Evolutionary conservation across 2,113 vertebrate genomes (phyloP).

Genomic region (Piaya cayana): DNA sequence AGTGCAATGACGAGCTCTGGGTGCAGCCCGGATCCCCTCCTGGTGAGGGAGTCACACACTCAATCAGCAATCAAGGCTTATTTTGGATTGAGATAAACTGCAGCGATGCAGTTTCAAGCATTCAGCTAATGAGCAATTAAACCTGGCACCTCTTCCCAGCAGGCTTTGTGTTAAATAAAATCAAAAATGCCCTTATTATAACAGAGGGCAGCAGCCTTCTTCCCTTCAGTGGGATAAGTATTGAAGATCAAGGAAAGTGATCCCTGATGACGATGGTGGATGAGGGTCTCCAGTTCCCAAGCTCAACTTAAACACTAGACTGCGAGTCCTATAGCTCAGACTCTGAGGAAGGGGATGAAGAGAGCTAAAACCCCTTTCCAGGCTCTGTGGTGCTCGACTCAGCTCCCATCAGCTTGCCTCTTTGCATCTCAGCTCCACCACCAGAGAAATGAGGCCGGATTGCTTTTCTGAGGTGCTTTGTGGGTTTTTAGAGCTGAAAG

Average conservation of each 20-base stretch:
- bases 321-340: neutral
- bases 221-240: rapidly evolving
- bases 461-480: neutral
- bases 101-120: neutral
- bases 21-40: neutral
- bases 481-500: constrained; percentile 6
- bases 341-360: rapidly evolving
- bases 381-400: neutral
- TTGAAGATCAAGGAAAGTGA: neutral
- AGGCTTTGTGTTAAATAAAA: neutral
- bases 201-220: neutral
- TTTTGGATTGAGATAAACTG: neutral
- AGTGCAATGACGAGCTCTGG: neutral
- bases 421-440: neutral
- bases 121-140: constrained; percentile 8
- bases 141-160: neutral
- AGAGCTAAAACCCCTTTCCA: neutral
- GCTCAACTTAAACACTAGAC: rapidly evolving
- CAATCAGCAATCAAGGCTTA: neutral
- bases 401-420: neutral
- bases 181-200: neutral
- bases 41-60: neutral
- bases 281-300: neutral
- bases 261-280: neutral
- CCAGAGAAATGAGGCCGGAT: neutral